These are phyloP conservation scores for Asobara japonica DNA, from an alignment of 1,140 invertebrate species.

Conservation along the genomic window DNA sequence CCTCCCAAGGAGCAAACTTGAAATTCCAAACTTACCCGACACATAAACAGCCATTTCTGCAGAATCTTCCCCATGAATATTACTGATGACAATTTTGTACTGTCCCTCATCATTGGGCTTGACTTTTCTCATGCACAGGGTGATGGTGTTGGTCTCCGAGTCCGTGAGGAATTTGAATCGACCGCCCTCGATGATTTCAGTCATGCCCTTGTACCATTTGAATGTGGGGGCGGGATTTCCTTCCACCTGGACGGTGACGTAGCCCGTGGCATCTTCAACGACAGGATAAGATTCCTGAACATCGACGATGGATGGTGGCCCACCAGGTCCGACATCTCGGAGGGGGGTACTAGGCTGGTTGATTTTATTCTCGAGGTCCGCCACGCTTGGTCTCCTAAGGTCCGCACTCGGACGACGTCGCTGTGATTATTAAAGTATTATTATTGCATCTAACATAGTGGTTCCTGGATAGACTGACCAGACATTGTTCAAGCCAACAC, in stretches of 20 bases:
- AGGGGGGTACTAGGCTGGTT: constrained; percentile 92
- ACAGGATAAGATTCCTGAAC: constrained; percentile 90
- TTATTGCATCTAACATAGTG: too few relatives aligned
- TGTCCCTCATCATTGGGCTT: constrained; percentile 97
- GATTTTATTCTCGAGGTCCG: constrained; percentile 88
- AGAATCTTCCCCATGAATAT: constrained; percentile 92
- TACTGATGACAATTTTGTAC: constrained; percentile 92
- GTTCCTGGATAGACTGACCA: too few relatives aligned
- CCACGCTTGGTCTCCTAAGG: constrained; percentile 84
- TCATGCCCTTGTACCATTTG: constrained; percentile 91
- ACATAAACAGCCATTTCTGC: constrained; percentile 96
- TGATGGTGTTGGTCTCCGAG: constrained; percentile 88
- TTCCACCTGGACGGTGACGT: constrained; percentile 87
- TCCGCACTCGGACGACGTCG: constrained; percentile 86
- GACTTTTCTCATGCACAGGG: constrained; percentile 93
- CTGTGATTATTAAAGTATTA: too few relatives aligned
- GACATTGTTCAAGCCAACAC: background rate
- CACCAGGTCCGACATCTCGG: constrained; percentile 77
- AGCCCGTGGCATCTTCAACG: constrained; percentile 91
- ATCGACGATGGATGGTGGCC: constrained; percentile 88
- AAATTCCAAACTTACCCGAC: constrained; percentile 75
- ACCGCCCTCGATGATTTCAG: constrained; percentile 91
- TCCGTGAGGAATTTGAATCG: constrained; percentile 93
- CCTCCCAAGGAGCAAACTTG: background rate
- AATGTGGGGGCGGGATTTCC: constrained; percentile 94